Evolutionary conservation across 1,140 invertebrate species (phyloP).

Genomic region (Yoshiicerus persimilis): DNA sequence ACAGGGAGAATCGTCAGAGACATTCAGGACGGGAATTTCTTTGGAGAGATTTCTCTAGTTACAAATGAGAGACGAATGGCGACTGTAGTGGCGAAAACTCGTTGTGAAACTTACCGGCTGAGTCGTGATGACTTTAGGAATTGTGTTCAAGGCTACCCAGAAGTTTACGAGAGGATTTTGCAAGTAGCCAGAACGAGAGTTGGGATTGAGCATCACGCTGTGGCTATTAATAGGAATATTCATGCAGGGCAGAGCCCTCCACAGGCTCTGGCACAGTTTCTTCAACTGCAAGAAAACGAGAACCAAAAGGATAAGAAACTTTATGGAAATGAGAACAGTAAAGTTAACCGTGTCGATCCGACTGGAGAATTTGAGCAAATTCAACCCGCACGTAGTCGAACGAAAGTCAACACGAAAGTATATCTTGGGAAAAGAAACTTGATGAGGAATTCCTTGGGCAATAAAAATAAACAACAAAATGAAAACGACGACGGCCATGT

Average conservation of each 20-base stretch:
- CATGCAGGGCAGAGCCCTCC: neutral
- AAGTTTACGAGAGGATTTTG: conserved; percentile 36
- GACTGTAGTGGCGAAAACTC: conserved; percentile 39
- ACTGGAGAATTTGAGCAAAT: neutral
- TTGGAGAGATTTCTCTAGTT: conserved; percentile 42
- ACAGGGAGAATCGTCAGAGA: conserved; percentile 26
- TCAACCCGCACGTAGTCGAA: neutral
- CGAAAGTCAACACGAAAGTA: neutral
- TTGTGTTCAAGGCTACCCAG: conserved; percentile 38
- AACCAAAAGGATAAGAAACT: neutral
- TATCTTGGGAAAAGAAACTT: neutral
- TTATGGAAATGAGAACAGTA: neutral
- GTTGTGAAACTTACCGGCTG: conserved; percentile 38
- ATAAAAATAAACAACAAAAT: neutral
- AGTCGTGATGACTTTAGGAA: conserved; percentile 34
- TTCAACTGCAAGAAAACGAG: neutral
- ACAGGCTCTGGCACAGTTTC: neutral
- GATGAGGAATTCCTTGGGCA: neutral
- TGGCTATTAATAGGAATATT: conserved; percentile 14
- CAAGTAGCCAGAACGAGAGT: conserved; percentile 7
- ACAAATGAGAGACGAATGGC: conserved; percentile 34
- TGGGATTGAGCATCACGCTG: conserved; percentile 13
- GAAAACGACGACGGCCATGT: neutral
- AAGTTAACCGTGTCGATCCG: neutral
- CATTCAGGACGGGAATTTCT: conserved; percentile 43